A percentile compares a stretch with the other conserved stretches of the same genome.
Evolutionary conservation across 2,888 invertebrate species (phyloP).

Genomic region (Idaea aversata): DNA sequence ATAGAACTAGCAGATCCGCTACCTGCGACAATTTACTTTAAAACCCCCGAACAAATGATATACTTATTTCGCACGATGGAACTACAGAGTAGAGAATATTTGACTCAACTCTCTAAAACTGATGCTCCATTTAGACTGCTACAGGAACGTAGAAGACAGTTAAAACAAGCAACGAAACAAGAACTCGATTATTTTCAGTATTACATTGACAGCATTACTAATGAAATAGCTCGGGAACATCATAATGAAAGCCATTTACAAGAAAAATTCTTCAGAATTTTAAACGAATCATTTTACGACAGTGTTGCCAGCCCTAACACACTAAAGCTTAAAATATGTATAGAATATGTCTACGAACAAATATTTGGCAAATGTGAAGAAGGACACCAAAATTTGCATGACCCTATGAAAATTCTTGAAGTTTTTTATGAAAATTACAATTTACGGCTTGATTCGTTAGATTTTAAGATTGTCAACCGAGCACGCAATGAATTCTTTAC

Average conservation of each 20-base stretch:
- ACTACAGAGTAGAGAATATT: constrained; percentile 71
- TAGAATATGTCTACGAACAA: constrained; percentile 73
- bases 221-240: constrained; percentile 58
- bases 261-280: constrained; percentile 68
- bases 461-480: constrained; percentile 68
- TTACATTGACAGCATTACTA: constrained; percentile 61
- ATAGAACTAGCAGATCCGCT: constrained; percentile 57
- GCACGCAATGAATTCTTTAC: constrained; percentile 66
- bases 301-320: constrained; percentile 65
- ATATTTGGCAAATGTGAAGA: constrained; percentile 73
- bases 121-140: constrained; percentile 55
- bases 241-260: constrained; percentile 61
- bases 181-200: constrained; percentile 71
- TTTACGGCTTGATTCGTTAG: constrained; percentile 63
- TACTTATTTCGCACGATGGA: constrained; percentile 70
- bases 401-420: constrained; percentile 74
- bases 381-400: constrained; percentile 64
- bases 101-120: constrained; percentile 64
- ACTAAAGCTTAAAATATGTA: constrained; percentile 68
- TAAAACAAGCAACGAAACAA: constrained; percentile 55
- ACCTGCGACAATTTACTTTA: constrained; percentile 55
- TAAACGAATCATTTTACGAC: constrained; percentile 64
- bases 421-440: constrained; percentile 72
- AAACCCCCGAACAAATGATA: constrained; percentile 60
- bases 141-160: constrained; percentile 56